A percentile compares a stretch with the other conserved stretches of the same genome.
Conservation (phyloP, 2,888 invertebrate species). For the Leptopilina drosophilae region DNA sequence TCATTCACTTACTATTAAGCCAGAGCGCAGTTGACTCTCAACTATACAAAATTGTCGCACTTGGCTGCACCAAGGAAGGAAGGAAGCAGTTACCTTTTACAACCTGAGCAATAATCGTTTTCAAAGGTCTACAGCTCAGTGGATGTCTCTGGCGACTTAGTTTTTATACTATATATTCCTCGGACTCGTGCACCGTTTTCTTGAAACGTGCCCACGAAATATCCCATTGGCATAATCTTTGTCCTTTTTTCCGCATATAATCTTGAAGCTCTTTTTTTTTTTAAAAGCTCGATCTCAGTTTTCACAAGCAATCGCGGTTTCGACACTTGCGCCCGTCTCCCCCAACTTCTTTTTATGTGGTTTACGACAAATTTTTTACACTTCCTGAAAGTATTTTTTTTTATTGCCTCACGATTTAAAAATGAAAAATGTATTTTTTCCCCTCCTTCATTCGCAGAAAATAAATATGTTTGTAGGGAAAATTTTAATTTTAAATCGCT, state of each 20-base stretch:
- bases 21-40: constrained; percentile 53
- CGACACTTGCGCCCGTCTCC: background rate
- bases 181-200: constrained; percentile 46
- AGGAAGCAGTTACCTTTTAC: constrained; percentile 71
- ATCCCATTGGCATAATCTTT: constrained; percentile 62
- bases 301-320: background rate
- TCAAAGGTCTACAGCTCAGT: constrained; percentile 60
- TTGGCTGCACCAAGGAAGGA: constrained; percentile 63
- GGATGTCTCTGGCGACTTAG: constrained; percentile 52
- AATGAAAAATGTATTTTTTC: no score
- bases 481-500: no score
- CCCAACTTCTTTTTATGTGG: background rate
- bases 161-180: constrained; percentile 38
- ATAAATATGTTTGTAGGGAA: no score
- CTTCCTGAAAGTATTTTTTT: background rate
- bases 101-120: constrained; percentile 70
- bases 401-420: background rate
- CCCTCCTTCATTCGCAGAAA: no score
- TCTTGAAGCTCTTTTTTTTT: constrained; percentile 51
- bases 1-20: constrained; percentile 69
- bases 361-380: constrained; percentile 10
- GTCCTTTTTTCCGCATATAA: constrained; percentile 52
- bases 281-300: constrained; percentile 48
- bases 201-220: constrained; percentile 51
- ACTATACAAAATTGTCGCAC: constrained; percentile 68